Percentiles rank a stretch among this genome's conserved stretches.
Conservation (phyloP, 2,113 vertebrate species). For the Xenopus borealis region DNA sequence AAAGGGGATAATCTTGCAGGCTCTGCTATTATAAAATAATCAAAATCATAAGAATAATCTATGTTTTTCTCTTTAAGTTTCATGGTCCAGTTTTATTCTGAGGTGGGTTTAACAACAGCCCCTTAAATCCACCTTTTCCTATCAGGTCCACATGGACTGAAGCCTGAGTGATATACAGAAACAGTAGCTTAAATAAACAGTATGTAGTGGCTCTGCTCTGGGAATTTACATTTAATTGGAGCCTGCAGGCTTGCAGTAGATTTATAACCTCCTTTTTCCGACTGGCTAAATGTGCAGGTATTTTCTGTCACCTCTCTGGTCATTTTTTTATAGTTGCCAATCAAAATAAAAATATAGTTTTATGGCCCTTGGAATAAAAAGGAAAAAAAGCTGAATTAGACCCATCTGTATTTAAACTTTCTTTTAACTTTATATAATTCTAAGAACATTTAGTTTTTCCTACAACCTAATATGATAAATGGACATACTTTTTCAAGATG, state of each 20-base stretch:
- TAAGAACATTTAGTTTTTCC: background rate
- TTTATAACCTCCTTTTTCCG: conserved; percentile 35
- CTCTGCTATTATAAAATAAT: too few relatives aligned
- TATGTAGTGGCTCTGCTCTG: conserved; percentile 30
- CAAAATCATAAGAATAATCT: too few relatives aligned
- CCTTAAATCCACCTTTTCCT: background rate
- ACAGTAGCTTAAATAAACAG: conserved; percentile 41
- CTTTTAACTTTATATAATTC: background rate
- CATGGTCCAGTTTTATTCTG: too few relatives aligned
- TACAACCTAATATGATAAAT: background rate
- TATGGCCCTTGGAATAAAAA: conserved; percentile 19
- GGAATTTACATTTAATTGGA: conserved; percentile 45
- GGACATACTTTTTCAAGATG: background rate
- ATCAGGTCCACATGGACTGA: background rate
- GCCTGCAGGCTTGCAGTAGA: conserved; percentile 34
- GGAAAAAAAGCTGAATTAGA: conserved; percentile 30
- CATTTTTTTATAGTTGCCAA: conserved; percentile 37
- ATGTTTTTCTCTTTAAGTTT: too few relatives aligned
- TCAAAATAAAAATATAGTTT: conserved; percentile 37
- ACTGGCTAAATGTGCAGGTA: conserved; percentile 37
- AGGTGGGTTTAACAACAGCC: too few relatives aligned
- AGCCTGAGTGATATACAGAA: conserved; percentile 26
- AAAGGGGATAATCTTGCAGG: too few relatives aligned
- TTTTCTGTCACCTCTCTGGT: conserved; percentile 40
- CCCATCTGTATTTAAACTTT: conserved; percentile 17